Percentiles rank a stretch among this genome's conserved stretches.
Conservation (phyloP, 2,888 invertebrate genomes). For the Sepiola atlantica region DNA sequence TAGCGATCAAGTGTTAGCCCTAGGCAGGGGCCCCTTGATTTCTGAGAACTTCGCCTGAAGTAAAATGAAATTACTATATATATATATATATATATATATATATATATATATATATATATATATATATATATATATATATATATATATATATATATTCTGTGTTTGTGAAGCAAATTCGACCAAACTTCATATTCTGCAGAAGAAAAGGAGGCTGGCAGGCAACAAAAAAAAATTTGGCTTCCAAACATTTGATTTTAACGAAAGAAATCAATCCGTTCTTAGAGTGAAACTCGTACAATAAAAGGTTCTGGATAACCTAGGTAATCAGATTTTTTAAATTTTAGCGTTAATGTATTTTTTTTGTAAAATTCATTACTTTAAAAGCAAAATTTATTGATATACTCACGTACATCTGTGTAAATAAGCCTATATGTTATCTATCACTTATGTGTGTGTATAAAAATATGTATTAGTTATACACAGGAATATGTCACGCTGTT, state of each 20-base stretch:
- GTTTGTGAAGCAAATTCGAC: background rate
- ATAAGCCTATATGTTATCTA: background rate
- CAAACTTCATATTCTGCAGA: background rate
- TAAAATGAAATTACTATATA: too few relatives aligned
- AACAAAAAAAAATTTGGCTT: background rate
- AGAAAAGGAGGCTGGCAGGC: background rate
- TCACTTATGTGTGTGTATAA: background rate
- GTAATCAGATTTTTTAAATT: background rate
- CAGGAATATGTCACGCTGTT: background rate
- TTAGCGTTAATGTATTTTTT: background rate
- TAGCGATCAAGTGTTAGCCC: too few relatives aligned
- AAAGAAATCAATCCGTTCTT: background rate
- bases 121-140: background rate
- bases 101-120: slow-evolving; percentile 24
- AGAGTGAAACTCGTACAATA: background rate
- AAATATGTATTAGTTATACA: background rate
- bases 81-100: background rate
- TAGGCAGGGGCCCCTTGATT: too few relatives aligned
- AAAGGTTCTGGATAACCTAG: background rate
- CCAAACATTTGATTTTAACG: background rate
- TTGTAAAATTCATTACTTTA: background rate
- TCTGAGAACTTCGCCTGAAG: too few relatives aligned
- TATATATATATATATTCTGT: background rate
- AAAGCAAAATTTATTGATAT: background rate
- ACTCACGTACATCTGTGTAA: background rate